A percentile compares a stretch with the other conserved stretches of the same genome.
Evolutionary conservation across 1,140 invertebrate genomes (phyloP).

Genomic region (Leptinotarsa lineolata): DNA sequence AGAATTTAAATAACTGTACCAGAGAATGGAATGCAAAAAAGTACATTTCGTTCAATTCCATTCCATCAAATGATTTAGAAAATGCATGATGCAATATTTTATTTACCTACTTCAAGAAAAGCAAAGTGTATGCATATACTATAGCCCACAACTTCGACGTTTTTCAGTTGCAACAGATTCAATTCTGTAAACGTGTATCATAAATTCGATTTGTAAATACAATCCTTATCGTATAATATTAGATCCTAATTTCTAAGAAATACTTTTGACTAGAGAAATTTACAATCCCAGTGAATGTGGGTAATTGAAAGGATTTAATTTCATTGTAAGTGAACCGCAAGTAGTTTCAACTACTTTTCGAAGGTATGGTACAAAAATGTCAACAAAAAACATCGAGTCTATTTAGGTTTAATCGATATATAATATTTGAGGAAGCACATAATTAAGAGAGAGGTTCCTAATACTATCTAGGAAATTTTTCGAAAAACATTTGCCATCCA

Average conservation of each 20-base stretch:
- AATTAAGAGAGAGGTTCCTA: conserved; percentile 40
- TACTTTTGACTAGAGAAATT: conserved; percentile 42
- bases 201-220: conserved; percentile 30
- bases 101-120: not conserved
- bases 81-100: not conserved
- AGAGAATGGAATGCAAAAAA: too few relatives aligned
- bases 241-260: conserved; percentile 26
- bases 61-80: not conserved
- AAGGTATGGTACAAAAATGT: conserved; percentile 40
- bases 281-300: conserved; percentile 36
- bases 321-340: conserved; percentile 40
- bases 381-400: conserved; percentile 26
- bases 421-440: conserved; percentile 40
- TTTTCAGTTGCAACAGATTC: conserved; percentile 23
- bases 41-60: too few relatives aligned
- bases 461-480: conserved; percentile 14
- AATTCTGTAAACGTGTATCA: not conserved
- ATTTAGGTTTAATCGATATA: conserved; percentile 33
- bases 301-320: conserved; percentile 37
- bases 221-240: conserved; percentile 31
- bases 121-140: not conserved
- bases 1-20: too few relatives aligned
- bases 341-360: conserved; percentile 31
- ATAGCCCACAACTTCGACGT: conserved; percentile 47
- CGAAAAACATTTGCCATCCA: conserved; percentile 20